Evolutionary conservation across 1,140 invertebrate genomes (phyloP).

Genomic region (Drosophila lowei): DNA sequence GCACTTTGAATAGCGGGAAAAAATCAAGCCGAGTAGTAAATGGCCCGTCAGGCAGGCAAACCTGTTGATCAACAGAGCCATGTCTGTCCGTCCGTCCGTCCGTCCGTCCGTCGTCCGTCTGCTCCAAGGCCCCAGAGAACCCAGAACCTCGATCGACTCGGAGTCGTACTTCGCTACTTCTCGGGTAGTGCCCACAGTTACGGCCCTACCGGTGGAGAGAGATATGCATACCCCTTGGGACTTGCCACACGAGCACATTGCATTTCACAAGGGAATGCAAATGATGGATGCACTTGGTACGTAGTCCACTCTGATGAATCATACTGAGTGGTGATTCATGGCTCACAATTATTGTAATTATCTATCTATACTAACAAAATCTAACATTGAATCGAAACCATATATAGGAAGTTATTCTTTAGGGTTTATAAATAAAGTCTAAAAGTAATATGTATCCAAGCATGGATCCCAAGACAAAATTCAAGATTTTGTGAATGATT

Average conservation of each 20-base stretch:
- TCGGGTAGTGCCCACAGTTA: too few species aligned
- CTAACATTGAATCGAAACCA: neutral
- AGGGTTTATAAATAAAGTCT: neutral
- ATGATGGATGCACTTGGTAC: constrained; percentile 31
- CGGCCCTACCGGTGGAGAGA: neutral
- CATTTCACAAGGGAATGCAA: constrained; percentile 40
- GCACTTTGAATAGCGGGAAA: constrained; percentile 64
- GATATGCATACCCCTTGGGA: constrained; percentile 21
- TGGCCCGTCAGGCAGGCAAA: constrained; percentile 56
- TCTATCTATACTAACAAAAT: constrained; percentile 1
- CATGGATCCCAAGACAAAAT: too few species aligned
- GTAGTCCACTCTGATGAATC: constrained; percentile 31
- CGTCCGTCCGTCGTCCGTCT: too few species aligned
- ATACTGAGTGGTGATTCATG: constrained; percentile 21
- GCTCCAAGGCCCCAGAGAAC: constrained; percentile 35
- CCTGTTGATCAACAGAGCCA: constrained; percentile 65
- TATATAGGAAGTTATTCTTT: neutral
- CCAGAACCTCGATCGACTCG: constrained; percentile 34
- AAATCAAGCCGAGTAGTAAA: constrained; percentile 52
- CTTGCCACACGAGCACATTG: neutral
- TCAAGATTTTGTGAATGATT: too few species aligned
- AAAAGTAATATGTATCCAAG: too few species aligned
- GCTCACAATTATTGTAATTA: constrained; percentile 3
- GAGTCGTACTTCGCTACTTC: too few species aligned
- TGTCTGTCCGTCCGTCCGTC: too few species aligned